Conservation (phyloP, 2,888 invertebrate species). For the Cephus pygmeus region DNA sequence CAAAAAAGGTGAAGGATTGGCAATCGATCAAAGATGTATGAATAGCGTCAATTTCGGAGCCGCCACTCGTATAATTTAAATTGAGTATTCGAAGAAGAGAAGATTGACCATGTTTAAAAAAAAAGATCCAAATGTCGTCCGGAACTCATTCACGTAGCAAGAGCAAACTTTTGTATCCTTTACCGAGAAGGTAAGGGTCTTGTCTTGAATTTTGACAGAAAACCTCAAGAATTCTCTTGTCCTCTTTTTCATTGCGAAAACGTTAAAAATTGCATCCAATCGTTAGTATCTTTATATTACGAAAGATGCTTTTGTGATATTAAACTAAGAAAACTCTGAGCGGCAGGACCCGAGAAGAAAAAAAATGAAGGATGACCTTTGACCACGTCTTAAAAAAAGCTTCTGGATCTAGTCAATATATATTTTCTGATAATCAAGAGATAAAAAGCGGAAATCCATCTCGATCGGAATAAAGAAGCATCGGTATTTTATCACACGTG, state of each 20-base stretch:
- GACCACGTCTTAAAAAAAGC: neutral
- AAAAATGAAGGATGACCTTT: neutral
- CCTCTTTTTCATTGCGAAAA: neutral
- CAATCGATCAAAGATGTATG: neutral
- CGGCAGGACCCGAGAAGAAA: neutral
- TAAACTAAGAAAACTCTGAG: neutral
- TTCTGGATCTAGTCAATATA: neutral
- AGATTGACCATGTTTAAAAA: neutral
- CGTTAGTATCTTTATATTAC: neutral
- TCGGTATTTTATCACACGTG: neutral
- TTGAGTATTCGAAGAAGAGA: neutral
- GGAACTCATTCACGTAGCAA: slow-evolving; percentile 12
- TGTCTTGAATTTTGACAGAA: neutral
- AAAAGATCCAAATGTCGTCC: slow-evolving; percentile 16
- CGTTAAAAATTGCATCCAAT: neutral
- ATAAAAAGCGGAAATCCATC: neutral
- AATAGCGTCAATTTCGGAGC: neutral
- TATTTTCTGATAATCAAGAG: neutral
- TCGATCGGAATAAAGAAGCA: neutral
- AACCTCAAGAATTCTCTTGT: neutral
- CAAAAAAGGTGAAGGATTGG: neutral
- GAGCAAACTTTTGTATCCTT: slow-evolving; percentile 13
- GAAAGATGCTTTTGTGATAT: neutral
- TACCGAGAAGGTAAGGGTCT: slow-evolving; percentile 11
- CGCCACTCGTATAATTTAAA: neutral